Evolutionary conservation across 2,888 invertebrate genomes (phyloP), one percentile per base, ranked within the genome.

Genomic region (Chironomus tentans): DNA sequence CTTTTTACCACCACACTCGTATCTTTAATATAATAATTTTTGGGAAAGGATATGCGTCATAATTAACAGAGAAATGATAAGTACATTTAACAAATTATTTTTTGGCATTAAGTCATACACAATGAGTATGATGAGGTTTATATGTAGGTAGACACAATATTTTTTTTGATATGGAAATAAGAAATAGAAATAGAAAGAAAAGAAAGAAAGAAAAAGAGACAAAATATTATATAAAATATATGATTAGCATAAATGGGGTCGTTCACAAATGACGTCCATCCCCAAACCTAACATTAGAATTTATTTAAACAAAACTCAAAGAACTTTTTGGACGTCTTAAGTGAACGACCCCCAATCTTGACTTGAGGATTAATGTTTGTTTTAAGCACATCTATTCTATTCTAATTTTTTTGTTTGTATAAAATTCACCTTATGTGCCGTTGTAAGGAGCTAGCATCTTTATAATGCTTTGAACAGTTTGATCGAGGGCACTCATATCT

Each of bases 1-100:
- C 76, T 89, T 89, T 78, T 87, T 88, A 77, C 88, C 88, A 77
- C 88, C 87, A 83, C 92, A 92, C 83, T 92, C 92, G 82, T 90
- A 90, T 82, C 89, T 90, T 77, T n/a, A n/a, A n/a, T n/a, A n/a
- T n/a, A n/a, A 22, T 62, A 4, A 15, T 50, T 13, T 50, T 13
- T 50, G 7, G n/a, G n/a, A n/a, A n/a, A n/a, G n/a, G n/a, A n/a
- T n/a, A 24, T 24, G 22, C 2, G 22, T 24, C n/a, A n/a, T n/a
- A n/a, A n/a, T n/a, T n/a, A n/a, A 18, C n/a, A 56, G 50, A 50
- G 12, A 50, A 50, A 56, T 18, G 7, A 15, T 15, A 15, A 22
- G 65, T 65, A 38, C 38, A 38, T 38, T 10, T 38, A 38, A 38
- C 38, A 38, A 10, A 38, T 38, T 38, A 38, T 38, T 38, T 21